Evolutionary conservation across 2,113 vertebrate genomes (phyloP), one percentile per base, ranked within the genome.

Genomic region (Neopipo cinnamomea): DNA sequence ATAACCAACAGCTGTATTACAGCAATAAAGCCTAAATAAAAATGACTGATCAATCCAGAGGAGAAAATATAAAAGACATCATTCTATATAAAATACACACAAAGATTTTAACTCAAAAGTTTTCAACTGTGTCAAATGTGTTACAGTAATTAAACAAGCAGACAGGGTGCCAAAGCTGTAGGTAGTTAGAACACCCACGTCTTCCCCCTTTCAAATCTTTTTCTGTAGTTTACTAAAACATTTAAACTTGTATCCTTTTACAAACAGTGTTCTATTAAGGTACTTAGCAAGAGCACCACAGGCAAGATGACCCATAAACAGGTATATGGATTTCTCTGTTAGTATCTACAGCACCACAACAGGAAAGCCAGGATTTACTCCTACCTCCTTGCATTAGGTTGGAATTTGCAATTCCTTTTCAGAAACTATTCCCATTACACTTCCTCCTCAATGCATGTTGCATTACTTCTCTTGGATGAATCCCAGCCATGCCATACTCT

Each of bases 101-200:
- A 67, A 92, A 88, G 75, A 88, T 70, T 93, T 96, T 85, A 93
- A 90, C 55, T 71, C 47, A 73, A 23, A 89, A 76, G 66, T 94
- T 94, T 73, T 95, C 72, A 91, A 76, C 75, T 88, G 55, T 93
- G 62, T 88, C 81, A 83, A 79, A 96, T 52, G 39, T 53, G 72
- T 66, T 67, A 58, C 9, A 63, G 72, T 71, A 85, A 91, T 89
- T 94, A 91, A 94, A 70, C n/a, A 91, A 79, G 74, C 31, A 96
- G 89, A 76, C 12, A 46, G 71, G 30, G 71, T 88, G 75, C 62
- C 78, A 83, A 68, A 91, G 37, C 33, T 18, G 16, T 30, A 90
- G 22, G 63, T 71, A 82, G 55, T 11, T 76, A 63, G 44, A 85
- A 93, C 72, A 85, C 17, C 24, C 22, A 62, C 2, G 0, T 39